Percentiles rank a stretch among this genome's conserved stretches.
phyloP scores from a whole-genome alignment of 2,888 invertebrate species.

The Stegophylla sp. region DNA sequence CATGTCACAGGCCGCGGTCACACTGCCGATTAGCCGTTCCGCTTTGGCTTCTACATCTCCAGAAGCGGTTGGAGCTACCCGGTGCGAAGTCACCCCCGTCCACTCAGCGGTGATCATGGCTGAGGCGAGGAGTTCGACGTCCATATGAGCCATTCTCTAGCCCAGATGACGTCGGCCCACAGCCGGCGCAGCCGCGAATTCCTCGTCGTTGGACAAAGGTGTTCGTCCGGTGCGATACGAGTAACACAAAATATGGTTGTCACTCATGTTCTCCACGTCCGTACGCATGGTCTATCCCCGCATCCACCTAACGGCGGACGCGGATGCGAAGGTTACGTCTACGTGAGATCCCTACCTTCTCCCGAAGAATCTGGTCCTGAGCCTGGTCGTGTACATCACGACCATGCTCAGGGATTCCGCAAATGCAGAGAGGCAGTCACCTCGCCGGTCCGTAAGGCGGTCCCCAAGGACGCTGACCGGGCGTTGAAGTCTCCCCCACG shows the following conservation, averaged over 20 bases:
- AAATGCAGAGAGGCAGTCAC: neutral
- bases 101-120: neutral
- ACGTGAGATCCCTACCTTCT: neutral
- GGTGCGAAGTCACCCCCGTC: neutral
- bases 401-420: neutral
- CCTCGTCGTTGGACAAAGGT: neutral
- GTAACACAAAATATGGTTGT: neutral
- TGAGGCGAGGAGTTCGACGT: neutral
- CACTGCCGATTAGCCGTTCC: neutral
- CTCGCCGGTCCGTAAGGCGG: neutral
- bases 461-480: neutral
- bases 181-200: neutral
- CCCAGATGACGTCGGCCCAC: neutral
- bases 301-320: neutral
- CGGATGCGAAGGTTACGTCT: neutral
- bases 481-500: neutral
- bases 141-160: neutral
- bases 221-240: too few species aligned
- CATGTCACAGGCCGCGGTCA: neutral
- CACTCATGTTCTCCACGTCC: conserved; percentile 1
- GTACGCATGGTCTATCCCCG: neutral
- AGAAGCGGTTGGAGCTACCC: neutral
- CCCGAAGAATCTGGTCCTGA: neutral
- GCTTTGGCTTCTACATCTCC: neutral
- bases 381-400: neutral